Evolutionary conservation across 2,888 invertebrate species (phyloP), one percentile per base, ranked within the genome.

Genomic region (Lampropteryx suffumata): DNA sequence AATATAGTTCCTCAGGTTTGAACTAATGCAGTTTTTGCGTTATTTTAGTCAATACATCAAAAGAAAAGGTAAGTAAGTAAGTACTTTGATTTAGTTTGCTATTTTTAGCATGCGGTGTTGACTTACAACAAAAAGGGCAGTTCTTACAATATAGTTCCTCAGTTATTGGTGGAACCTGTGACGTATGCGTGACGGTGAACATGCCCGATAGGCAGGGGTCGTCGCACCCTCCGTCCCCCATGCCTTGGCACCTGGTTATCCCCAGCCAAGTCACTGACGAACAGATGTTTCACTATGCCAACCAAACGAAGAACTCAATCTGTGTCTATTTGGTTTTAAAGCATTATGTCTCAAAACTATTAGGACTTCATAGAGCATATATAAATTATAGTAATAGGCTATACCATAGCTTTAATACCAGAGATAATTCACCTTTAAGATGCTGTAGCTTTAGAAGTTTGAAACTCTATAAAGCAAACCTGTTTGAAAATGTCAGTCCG

Each of bases 211-310:
- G 81, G 60, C 68, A 76, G 81, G 76, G 89, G 89, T 88, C 87
- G 84, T 76, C 82, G 87, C 84, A 82, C 85, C 87, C 84, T 84
- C 68, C 67, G 70, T 76, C 81, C 79, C 79, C 75, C 71, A 70
- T 73, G 74, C 72, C 76, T 79, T 76, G 73, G 73, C 87, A 89
- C 88, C 88, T 88, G 88, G 89, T 77, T 73, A 74, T 76, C 79
- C 81, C 78, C 67, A 65, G 68, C 67, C 64, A 45, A 55, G 54
- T 47, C 67, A 74, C 82, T 78, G 65, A 70, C 75, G 64, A 84
- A 84, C 87, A 88, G 84, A 88, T 88, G 84, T 79, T 79, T 68
- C 61, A 61, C 65, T 71, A 66, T 69, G 67, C 61, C 65, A 69
- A 79, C 63, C 65, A 52, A 61, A 59, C 62, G 59, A 57, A 57